phyloP scores from a whole-genome alignment of 2,113 vertebrate genomes.

The Scalopus aquaticus region DNA sequence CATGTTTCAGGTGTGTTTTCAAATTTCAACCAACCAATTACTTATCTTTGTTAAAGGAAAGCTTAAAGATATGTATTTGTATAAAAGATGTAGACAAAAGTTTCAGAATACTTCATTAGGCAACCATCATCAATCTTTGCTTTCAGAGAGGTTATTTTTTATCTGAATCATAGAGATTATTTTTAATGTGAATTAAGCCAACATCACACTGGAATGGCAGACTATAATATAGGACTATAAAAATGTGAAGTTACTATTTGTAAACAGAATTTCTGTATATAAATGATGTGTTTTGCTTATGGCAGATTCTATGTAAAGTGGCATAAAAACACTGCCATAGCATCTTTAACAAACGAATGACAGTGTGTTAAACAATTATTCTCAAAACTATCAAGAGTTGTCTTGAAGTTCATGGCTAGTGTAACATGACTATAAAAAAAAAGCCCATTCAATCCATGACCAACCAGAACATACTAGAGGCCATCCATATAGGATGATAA shows the following conservation, averaged over 20 bases:
- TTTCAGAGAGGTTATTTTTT: neutral
- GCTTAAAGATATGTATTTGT: conserved; percentile 67
- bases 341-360: neutral
- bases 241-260: neutral
- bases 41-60: conserved; percentile 72
- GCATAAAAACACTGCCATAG: neutral
- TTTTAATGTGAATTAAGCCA: neutral
- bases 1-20: conserved; percentile 73
- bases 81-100: neutral
- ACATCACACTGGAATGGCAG: neutral
- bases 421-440: neutral
- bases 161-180: neutral
- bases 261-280: neutral
- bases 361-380: neutral
- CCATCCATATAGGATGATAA: neutral
- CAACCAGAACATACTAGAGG: neutral
- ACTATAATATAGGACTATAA: neutral
- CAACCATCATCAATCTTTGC: neutral
- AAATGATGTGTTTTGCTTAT: neutral
- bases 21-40: conserved; percentile 67
- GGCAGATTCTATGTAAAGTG: neutral
- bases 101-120: neutral
- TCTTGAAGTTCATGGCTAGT: neutral
- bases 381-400: neutral
- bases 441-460: neutral